Evolutionary conservation across 1,140 invertebrate genomes (phyloP).

Genomic region (Drosophila nannoptera): DNA sequence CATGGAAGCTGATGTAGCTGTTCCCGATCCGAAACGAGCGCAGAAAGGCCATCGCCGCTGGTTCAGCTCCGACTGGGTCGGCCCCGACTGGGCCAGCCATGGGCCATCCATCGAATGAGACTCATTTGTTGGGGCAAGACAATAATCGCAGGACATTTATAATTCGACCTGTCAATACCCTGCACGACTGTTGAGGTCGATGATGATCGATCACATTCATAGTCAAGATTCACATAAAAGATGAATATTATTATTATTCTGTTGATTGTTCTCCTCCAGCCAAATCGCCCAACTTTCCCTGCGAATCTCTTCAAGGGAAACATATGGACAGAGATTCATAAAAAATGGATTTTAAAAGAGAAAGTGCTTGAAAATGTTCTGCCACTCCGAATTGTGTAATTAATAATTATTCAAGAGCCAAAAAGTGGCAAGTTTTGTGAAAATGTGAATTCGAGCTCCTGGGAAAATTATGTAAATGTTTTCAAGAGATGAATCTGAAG

Average conservation of each 20-base stretch:
- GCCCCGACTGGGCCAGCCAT: too few species aligned
- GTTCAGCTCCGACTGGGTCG: neutral
- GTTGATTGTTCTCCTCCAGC: too few species aligned
- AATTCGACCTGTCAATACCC: too few species aligned
- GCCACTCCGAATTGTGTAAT: conserved; percentile 54
- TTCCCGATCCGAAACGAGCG: conserved; percentile 37
- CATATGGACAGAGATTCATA: too few species aligned
- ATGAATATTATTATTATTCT: too few species aligned
- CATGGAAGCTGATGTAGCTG: conserved; percentile 47
- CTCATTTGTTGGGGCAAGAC: too few species aligned
- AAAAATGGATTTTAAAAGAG: neutral
- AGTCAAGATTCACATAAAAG: too few species aligned
- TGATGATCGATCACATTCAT: too few species aligned
- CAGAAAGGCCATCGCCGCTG: conserved; percentile 31
- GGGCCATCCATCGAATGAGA: neutral
- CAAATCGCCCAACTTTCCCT: too few species aligned
- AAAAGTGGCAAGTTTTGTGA: conserved; percentile 47
- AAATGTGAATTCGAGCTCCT: conserved; percentile 34
- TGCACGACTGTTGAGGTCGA: too few species aligned
- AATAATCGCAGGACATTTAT: too few species aligned
- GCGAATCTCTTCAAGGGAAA: too few species aligned
- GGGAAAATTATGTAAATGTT: conserved; percentile 63
- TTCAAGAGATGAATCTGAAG: conserved; percentile 60
- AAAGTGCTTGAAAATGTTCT: conserved; percentile 2
- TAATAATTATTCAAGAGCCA: conserved; percentile 57